A percentile compares a stretch with the other conserved stretches of the same genome.
phyloP scores from a whole-genome alignment of 2,113 vertebrate species.

The Carassius auratus region DNA sequence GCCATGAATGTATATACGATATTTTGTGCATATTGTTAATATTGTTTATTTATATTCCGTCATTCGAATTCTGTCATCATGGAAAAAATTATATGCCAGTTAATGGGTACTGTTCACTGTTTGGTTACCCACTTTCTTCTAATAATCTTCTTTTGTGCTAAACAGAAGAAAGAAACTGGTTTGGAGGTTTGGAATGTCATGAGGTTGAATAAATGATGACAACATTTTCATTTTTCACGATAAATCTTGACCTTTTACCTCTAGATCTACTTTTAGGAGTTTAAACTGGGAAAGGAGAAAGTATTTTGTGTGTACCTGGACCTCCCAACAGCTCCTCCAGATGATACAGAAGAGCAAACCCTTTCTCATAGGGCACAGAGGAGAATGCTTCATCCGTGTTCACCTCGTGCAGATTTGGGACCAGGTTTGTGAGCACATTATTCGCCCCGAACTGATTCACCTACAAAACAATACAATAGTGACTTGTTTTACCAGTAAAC shows the following conservation, averaged over 20 bases:
- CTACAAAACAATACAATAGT: constrained; percentile 67
- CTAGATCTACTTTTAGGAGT: not conserved
- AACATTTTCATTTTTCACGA: too few species aligned
- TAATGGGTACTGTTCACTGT: too few species aligned
- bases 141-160: too few species aligned
- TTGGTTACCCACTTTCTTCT: too few species aligned
- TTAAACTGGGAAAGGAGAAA: not conserved
- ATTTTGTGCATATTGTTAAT: too few species aligned
- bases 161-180: too few species aligned
- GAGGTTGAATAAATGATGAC: too few species aligned
- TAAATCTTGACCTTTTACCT: not conserved
- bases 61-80: too few species aligned
- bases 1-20: too few species aligned
- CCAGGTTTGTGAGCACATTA: constrained; percentile 84
- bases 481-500: not conserved
- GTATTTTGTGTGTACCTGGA: constrained; percentile 76
- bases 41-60: too few species aligned
- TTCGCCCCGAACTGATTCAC: constrained; percentile 87
- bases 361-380: constrained; percentile 94
- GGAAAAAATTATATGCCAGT: too few species aligned
- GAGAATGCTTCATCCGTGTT: constrained; percentile 91
- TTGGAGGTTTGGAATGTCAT: too few species aligned
- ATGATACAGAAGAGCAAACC: constrained; percentile 93
- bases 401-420: constrained; percentile 81
- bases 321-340: constrained; percentile 94